These are phyloP conservation scores for Otolemur garnettii DNA, from an alignment of 2,113 vertebrate genomes.

Conservation along the genomic window DNA sequence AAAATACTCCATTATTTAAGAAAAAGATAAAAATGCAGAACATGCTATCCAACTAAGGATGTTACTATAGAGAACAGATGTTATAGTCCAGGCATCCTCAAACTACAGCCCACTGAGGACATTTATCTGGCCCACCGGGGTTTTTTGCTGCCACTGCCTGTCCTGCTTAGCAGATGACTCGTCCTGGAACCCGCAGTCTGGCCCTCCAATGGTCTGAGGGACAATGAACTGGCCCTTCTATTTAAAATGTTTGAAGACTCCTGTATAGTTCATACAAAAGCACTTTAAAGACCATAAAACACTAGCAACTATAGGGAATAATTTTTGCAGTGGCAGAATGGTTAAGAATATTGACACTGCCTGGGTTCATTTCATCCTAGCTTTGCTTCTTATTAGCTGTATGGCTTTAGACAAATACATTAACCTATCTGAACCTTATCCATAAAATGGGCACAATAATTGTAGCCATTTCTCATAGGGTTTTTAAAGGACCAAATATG, in stretches of 20 bases:
- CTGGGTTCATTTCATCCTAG: not conserved
- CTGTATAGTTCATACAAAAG: not conserved
- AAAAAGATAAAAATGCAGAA: not conserved
- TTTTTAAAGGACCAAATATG: conserved; percentile 28
- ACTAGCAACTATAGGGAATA: not conserved
- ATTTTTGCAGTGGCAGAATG: not conserved
- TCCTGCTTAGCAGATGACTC: no score
- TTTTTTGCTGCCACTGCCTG: no score
- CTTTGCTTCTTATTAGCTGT: not conserved
- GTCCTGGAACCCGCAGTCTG: no score
- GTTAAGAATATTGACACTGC: not conserved
- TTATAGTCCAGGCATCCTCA: not conserved
- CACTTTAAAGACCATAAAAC: not conserved
- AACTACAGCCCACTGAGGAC: no score
- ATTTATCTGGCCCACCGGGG: no score
- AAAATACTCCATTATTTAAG: no score
- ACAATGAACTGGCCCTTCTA: no score
- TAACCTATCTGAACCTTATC: conserved; percentile 9
- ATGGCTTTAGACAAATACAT: not conserved
- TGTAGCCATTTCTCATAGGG: not conserved
- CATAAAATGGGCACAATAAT: conserved; percentile 17
- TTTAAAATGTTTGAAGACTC: no score
- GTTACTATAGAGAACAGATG: not conserved
- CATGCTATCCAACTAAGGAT: not conserved
- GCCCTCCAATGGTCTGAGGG: no score